These are phyloP conservation scores for Osmerus eperlanus DNA, from an alignment of 2,113 vertebrate genomes.

Conservation along the genomic window DNA sequence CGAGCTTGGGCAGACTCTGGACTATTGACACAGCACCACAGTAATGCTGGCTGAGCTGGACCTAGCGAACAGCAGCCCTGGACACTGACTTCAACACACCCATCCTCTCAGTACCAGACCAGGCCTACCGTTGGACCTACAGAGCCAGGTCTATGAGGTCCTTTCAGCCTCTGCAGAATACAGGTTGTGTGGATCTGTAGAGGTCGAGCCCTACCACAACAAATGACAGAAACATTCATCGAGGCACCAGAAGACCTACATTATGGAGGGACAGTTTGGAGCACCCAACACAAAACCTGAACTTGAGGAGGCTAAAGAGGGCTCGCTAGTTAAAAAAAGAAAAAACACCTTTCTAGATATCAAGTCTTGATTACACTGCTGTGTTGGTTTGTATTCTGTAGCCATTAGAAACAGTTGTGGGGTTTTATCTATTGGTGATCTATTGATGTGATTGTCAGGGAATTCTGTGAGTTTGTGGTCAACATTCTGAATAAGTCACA, in stretches of 20 bases:
- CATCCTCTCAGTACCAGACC: slow-evolving; percentile 57
- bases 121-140: slow-evolving; percentile 27
- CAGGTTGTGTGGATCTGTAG: too few species aligned
- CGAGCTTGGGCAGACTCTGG: slow-evolving; percentile 37
- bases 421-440: slow-evolving; percentile 64
- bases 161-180: too few species aligned
- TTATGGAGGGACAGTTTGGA: too few species aligned
- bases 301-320: too few species aligned
- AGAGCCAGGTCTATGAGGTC: background rate
- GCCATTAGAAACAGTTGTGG: slow-evolving; percentile 64
- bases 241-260: too few species aligned
- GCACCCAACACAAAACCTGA: too few species aligned
- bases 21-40: slow-evolving; percentile 38
- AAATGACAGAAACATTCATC: too few species aligned
- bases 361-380: slow-evolving; percentile 62
- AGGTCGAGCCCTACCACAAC: too few species aligned
- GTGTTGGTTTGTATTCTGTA: slow-evolving; percentile 68
- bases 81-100: slow-evolving; percentile 38
- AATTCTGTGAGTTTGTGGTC: slow-evolving; percentile 51
- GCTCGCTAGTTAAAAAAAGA: slow-evolving; percentile 15
- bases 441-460: slow-evolving; percentile 68
- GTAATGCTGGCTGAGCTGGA: slow-evolving; percentile 47
- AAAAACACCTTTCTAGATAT: slow-evolving; percentile 57
- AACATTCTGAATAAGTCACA: slow-evolving; percentile 52
- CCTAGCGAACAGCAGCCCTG: slow-evolving; percentile 23